Evolutionary conservation across 2,888 invertebrate species (phyloP), one percentile per base, ranked within the genome.

Genomic region (Eupithecia centaureata): DNA sequence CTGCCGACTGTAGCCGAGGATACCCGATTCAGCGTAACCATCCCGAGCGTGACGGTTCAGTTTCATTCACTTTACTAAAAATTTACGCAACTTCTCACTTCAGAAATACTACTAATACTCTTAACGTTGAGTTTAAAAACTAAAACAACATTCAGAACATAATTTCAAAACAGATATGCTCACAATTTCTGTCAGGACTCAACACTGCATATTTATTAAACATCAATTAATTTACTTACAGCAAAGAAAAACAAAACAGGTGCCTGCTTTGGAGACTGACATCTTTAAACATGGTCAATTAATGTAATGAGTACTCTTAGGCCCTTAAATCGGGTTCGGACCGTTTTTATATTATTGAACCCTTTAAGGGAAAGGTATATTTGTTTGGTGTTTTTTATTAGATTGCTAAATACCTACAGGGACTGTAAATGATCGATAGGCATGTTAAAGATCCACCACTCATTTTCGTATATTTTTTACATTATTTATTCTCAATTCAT

Each of bases 221-320:
- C 52, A 52, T 15, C 52, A 52, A 27, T 27, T 27, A 15, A 52
- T 52, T 25, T 27, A 52, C 27, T 52, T 27, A 27, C 15, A 27
- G 27, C 52, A 27, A 13, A 27, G 5, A 52, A 52, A 52, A 52
- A 52, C 15, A 27, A 52, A 52, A 47, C 12, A 12, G 47, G 22
- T 8, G 52, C 52, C 27, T 25, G 5, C 25, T 52, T 52, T 52
- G 63, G 60, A 56, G 47, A 47, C 56, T 47, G 60, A 63, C 60
- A 30, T 57, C 68, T 56, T 52, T 56, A 68, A 63, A 64, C 62
- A 65, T 52, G 63, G 33, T 58, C 61, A 68, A 66, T 68, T 63
- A 65, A 67, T 65, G 18, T 71, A 71, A 67, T 69, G 65, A 64
- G 61, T 30, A 57, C 35, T 35, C 57, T 47, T 33, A 51, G 25